Conservation (phyloP, 2,888 invertebrate genomes). For the Pristionchus exspectatus region DNA sequence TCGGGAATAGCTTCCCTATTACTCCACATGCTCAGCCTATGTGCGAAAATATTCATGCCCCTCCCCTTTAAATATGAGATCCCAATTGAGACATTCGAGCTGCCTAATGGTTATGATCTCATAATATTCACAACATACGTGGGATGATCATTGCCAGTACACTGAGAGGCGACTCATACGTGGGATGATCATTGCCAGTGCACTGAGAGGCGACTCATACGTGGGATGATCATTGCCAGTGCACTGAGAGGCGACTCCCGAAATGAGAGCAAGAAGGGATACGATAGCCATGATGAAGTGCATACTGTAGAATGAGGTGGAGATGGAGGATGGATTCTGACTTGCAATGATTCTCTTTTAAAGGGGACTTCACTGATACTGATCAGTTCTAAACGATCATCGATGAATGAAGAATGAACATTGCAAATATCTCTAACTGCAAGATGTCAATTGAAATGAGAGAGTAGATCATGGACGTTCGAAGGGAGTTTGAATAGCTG, state of each 20-base stretch:
- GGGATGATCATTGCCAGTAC: not conserved
- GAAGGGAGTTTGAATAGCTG: too few species aligned
- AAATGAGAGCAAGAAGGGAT: slow-evolving; percentile 14
- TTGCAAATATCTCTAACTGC: too few species aligned
- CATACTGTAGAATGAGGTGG: slow-evolving; percentile 23
- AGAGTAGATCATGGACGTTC: too few species aligned
- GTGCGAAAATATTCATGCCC: too few species aligned
- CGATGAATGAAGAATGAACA: too few species aligned
- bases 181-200: not conserved
- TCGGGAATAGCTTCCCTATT: too few species aligned
- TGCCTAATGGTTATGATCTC: not conserved
- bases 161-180: slow-evolving; percentile 10
- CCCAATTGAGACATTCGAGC: not conserved
- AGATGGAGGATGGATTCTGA: not conserved
- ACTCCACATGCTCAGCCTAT: too few species aligned
- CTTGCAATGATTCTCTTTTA: too few species aligned
- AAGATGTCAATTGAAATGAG: too few species aligned
- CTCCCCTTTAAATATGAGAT: too few species aligned
- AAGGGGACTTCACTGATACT: too few species aligned
- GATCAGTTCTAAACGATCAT: too few species aligned
- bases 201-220: slow-evolving; percentile 13
- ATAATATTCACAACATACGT: not conserved
- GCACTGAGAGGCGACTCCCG: slow-evolving; percentile 23
- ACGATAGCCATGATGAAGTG: not conserved
- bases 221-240: slow-evolving; percentile 6